A percentile compares a stretch with the other conserved stretches of the same genome.
These are phyloP conservation scores for Rhynchophorus ferrugineus DNA, from an alignment of 1,140 invertebrate species.

Conservation along the genomic window DNA sequence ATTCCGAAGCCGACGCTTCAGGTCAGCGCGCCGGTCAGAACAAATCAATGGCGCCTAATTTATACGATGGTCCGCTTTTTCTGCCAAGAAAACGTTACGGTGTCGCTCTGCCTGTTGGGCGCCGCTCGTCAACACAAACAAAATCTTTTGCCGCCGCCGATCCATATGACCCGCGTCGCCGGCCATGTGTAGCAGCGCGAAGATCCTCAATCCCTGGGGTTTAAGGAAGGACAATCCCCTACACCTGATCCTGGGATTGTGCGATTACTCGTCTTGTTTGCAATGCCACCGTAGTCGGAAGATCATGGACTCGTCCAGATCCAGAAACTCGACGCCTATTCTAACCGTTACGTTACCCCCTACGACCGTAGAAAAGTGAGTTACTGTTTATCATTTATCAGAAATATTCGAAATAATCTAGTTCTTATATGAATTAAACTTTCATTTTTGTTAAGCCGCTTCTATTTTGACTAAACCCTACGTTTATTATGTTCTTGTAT, in stretches of 20 bases:
- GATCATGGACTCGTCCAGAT: conserved; percentile 10
- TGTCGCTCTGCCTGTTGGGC: too few relatives aligned
- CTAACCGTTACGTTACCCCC: conserved; percentile 16
- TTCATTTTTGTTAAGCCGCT: too few relatives aligned
- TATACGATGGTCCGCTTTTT: conserved; percentile 19
- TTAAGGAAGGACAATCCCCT: conserved; percentile 16
- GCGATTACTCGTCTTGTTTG: conserved; percentile 10
- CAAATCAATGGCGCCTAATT: conserved; percentile 31
- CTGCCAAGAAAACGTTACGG: conserved; percentile 9
- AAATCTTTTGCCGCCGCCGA: too few relatives aligned
- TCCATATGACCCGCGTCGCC: too few relatives aligned
- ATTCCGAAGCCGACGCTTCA: conserved; percentile 14
- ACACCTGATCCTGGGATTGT: conserved; percentile 6
- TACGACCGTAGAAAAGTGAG: conserved; percentile 20
- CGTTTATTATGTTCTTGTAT: too few relatives aligned
- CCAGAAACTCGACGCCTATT: conserved; percentile 19
- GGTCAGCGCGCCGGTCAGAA: conserved; percentile 32
- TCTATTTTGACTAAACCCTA: too few relatives aligned
- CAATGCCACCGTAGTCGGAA: conserved; percentile 19
- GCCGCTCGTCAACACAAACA: too few relatives aligned
- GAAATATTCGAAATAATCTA: too few relatives aligned
- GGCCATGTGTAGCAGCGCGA: conserved; percentile 17
- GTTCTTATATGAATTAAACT: too few relatives aligned
- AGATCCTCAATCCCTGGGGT: conserved; percentile 25
- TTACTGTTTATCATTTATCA: too few relatives aligned